These are phyloP conservation scores for Elaeidobius kamerunicus DNA, from an alignment of 2,888 invertebrate species.

Conservation along the genomic window DNA sequence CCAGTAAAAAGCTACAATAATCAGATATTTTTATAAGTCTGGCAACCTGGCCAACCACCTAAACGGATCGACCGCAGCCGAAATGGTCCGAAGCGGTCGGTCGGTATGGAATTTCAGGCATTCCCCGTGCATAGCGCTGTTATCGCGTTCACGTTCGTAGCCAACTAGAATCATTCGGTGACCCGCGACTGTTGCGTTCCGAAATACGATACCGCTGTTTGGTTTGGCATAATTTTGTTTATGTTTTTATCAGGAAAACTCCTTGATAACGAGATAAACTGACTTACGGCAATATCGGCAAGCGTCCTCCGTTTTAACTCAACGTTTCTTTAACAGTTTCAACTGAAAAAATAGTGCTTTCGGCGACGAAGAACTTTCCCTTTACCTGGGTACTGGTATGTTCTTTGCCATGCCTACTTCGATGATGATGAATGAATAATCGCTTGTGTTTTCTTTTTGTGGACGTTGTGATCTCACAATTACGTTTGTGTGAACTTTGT, in stretches of 20 bases:
- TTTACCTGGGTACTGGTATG: slow-evolving; percentile 33
- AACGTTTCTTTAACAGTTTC: slow-evolving; percentile 8
- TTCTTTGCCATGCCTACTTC: slow-evolving; percentile 32
- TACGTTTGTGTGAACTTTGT: slow-evolving; percentile 24
- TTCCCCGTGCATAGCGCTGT: slow-evolving; percentile 29
- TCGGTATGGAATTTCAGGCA: slow-evolving; percentile 15
- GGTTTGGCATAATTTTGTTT: slow-evolving; percentile 33
- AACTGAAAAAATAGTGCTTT: slow-evolving; percentile 5
- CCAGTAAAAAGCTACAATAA: too few species aligned
- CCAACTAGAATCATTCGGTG: slow-evolving; percentile 28
- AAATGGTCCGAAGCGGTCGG: slow-evolving; percentile 16
- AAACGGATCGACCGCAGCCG: slow-evolving; percentile 23
- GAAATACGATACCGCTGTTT: slow-evolving; percentile 28
- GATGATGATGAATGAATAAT: slow-evolving; percentile 27
- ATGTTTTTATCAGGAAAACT: slow-evolving; percentile 35
- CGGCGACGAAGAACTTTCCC: slow-evolving; percentile 34
- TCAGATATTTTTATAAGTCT: neutral
- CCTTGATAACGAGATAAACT: slow-evolving; percentile 27
- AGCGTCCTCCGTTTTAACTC: neutral
- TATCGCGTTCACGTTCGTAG: slow-evolving; percentile 11
- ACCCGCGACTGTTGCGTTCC: slow-evolving; percentile 40
- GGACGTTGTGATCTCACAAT: slow-evolving; percentile 6
- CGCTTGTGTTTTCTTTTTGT: slow-evolving; percentile 17
- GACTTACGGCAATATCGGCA: neutral
- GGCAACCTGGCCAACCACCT: slow-evolving; percentile 17